phyloP scores from a whole-genome alignment of 2,888 invertebrate species.

The Lasioglossum figueresi region DNA sequence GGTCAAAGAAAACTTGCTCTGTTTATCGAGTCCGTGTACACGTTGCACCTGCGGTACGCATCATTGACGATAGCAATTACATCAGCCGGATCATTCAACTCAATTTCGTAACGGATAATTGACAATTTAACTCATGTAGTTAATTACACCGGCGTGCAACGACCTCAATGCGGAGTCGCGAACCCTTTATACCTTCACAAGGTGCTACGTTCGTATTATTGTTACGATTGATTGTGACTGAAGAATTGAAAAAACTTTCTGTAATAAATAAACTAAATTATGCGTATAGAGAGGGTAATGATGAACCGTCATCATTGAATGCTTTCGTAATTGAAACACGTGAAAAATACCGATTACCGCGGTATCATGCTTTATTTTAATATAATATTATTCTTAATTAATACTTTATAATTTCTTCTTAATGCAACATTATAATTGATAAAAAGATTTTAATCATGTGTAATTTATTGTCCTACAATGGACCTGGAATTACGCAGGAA shows the following conservation, averaged over 20 bases:
- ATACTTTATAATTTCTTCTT: too few relatives aligned
- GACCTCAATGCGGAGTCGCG: conserved; percentile 47
- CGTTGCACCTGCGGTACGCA: conserved; percentile 56
- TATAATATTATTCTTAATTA: too few relatives aligned
- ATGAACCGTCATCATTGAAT: too few relatives aligned
- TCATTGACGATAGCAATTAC: conserved; percentile 51
- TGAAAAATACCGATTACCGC: too few relatives aligned
- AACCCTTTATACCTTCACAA: conserved; percentile 43
- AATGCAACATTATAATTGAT: too few relatives aligned
- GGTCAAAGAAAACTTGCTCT: neutral
- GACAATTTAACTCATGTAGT: conserved; percentile 61
- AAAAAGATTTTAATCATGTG: too few relatives aligned
- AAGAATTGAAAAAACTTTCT: neutral
- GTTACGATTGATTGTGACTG: neutral
- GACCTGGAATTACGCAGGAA: too few relatives aligned
- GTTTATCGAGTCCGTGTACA: neutral
- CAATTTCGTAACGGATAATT: conserved; percentile 65
- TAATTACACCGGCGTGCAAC: conserved; percentile 52
- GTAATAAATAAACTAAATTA: neutral
- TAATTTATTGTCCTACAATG: too few relatives aligned
- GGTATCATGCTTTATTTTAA: too few relatives aligned
- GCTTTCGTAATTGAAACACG: too few relatives aligned
- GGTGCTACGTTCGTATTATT: neutral
- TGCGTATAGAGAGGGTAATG: neutral
- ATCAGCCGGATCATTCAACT: conserved; percentile 63